Base-by-base conservation (phyloP, 2,113 vertebrate genomes). In the Bos javanicus region DNA sequence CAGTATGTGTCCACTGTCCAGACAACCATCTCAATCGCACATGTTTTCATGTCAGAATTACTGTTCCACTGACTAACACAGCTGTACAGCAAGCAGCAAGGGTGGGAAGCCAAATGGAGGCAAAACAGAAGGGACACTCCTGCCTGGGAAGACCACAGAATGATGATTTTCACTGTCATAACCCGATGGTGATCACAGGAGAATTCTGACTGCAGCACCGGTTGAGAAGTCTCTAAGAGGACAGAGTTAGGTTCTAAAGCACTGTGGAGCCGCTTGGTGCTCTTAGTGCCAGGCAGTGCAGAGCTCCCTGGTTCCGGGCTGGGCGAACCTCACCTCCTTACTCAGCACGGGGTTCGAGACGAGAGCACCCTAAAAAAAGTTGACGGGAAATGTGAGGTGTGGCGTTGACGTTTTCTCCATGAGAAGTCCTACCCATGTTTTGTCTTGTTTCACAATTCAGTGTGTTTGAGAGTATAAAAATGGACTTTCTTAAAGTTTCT, bases 171-270 rank as follows among this genome's bases (percentile, higher is more conserved):
- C 9, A 1, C 28, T 81, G 60, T 67, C 91, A 17, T 21, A 8
- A 33, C 23, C 85, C 64, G n/a, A 60, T 7, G 5, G 80, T 54
- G 57, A 78, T 93, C 36, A 33, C 56, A 14, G 39, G 56, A 94
- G 48, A 56, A 74, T 64, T 95, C 90, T 85, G 81, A 94, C 64
- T 78, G 92, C 59, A 95, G 62, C 57, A 2, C 56, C 43, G 60
- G 94, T 83, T 95, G 57, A 88, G 76, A 97, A 90, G 90, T 86
- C 54, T 50, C 59, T 85, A 87, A 71, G 81, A 25, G 39, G 60
- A 36, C 71, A 14, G 6, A n/a, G 26, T 56, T 16, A 21, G 80
- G 67, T 25, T 15, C 3, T 1, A 23, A 39, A 39, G 36, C 21
- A 2, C 67, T 1, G 7, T 39, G 39, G 59, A 48, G 54, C 48